phyloP scores from a whole-genome alignment of 1,140 invertebrate species.

The Vanessa tameamea region DNA sequence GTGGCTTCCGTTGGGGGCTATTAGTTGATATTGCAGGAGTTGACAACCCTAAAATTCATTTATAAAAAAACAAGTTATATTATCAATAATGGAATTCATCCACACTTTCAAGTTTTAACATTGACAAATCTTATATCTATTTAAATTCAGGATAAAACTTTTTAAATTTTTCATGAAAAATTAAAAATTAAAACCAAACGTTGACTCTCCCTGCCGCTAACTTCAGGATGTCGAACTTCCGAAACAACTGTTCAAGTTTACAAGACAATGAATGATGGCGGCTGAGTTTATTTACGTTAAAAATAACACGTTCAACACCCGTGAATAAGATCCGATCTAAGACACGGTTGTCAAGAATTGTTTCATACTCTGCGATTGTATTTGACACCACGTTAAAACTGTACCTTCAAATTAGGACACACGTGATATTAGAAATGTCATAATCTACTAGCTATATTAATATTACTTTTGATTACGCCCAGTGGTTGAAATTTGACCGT shows the following conservation, averaged over 20 bases:
- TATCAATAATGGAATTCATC: too few species aligned
- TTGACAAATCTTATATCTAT: too few species aligned
- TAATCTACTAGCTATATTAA: too few species aligned
- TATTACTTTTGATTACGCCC: too few species aligned
- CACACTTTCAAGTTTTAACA: too few species aligned
- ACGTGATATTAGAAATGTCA: too few species aligned
- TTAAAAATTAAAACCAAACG: conserved; percentile 38
- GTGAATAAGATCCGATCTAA: conserved; percentile 45
- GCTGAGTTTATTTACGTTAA: conserved; percentile 61
- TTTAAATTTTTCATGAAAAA: background rate
- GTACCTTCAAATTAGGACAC: too few species aligned
- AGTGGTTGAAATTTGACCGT: too few species aligned
- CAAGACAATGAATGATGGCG: conserved; percentile 70
- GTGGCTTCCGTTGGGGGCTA: conserved; percentile 53
- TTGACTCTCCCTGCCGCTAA: conserved; percentile 40
- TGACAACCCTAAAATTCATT: conserved; percentile 27
- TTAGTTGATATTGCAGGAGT: conserved; percentile 30
- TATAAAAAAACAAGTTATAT: background rate
- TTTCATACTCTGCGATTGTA: background rate
- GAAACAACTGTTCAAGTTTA: conserved; percentile 71
- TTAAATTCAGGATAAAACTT: too few species aligned
- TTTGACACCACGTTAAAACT: background rate
- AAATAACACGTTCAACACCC: conserved; percentile 50
- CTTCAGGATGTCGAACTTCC: conserved; percentile 73
- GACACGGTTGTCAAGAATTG: conserved; percentile 41